Evolutionary conservation across 1,140 invertebrate genomes (phyloP), one percentile per base, ranked within the genome.

Genomic region (Ceratosolen fusciceps): DNA sequence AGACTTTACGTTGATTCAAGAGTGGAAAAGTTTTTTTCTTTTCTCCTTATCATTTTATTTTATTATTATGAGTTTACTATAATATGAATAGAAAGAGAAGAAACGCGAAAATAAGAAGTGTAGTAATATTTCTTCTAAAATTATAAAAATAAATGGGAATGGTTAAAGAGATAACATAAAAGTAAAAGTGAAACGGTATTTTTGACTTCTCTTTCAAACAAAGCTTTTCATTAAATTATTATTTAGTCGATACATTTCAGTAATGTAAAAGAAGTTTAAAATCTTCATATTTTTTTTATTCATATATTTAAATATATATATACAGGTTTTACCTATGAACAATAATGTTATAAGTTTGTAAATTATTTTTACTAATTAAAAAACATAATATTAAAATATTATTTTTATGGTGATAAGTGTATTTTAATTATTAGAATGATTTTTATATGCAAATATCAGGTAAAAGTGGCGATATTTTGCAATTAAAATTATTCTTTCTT

Each of bases 1-100:
- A 58, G 34, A 79, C 77, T 73, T 72, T 73, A 73, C 34, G 24
- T 68, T 81, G 52, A 82, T 78, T 74, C 21, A 65, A 73, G 19
- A 43, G 31, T 74, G 21, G 62, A 79, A 54, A 39, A 21, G 24
- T 74, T 68, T 39, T 68, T 79, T 74, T 71, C 65, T 80, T 71
- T 79, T 67, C n/a, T 37, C 16, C 34, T 58, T 70, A 73, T 77
- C 39, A 76, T 54, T 80, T 74, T 47, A 39, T 73, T 68, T 77
- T 60, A 74, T 39, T 54, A 76, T 68, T 72, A 58, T 37, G 31
- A 37, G 19, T 65, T 65, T 47, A 54, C 3, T 79, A 26, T 21
- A 73, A 52, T 60, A 67, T 24, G 47, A 77, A 34, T 77, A 2
- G 52, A 43, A 37, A 43, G 54, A 58, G 34, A 74, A 58, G 56